These are phyloP conservation scores for Cassiopea xamachana DNA, from an alignment of 30 jellyfish, hydroid and myxozoan genomes.

Conservation along the genomic window DNA sequence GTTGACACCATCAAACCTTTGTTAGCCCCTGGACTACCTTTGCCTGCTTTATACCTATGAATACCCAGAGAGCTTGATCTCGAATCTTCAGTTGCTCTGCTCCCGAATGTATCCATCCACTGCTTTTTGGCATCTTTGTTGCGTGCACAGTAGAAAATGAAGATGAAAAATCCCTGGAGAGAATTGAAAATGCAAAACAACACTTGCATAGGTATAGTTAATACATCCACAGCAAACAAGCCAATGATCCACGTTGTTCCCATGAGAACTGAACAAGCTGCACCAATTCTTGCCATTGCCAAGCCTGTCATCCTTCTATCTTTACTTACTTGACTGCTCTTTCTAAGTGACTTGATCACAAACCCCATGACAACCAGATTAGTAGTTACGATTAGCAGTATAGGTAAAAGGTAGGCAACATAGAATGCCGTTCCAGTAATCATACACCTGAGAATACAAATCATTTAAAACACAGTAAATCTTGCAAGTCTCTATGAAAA, in stretches of 20 bases:
- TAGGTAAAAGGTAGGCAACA: conserved; percentile 59
- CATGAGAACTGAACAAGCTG: conserved; percentile 81
- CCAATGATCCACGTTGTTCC: conserved; percentile 83
- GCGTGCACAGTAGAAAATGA: conserved; percentile 77
- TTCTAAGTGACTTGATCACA: conserved; percentile 50
- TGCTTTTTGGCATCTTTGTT: conserved; percentile 55
- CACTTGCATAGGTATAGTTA: conserved; percentile 65
- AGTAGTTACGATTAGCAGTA: conserved; percentile 28
- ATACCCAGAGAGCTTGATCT: conserved; percentile 23
- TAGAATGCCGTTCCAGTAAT: conserved; percentile 78
- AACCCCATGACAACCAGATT: conserved; percentile 55
- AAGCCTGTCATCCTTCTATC: conserved; percentile 51
- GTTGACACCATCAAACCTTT: neutral
- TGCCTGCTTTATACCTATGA: neutral
- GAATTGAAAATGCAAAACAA: conserved; percentile 76
- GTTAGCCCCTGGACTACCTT: neutral
- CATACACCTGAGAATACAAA: conserved; percentile 65
- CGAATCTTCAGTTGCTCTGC: conserved; percentile 5
- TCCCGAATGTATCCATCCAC: conserved; percentile 47
- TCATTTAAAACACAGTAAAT: neutral
- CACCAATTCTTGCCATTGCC: conserved; percentile 56
- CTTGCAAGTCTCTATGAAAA: neutral
- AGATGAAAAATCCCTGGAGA: conserved; percentile 85
- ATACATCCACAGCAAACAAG: conserved; percentile 77
- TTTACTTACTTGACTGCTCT: conserved; percentile 36